Base-by-base conservation (phyloP, 2,888 invertebrate genomes). In the Macropis europaea region DNA sequence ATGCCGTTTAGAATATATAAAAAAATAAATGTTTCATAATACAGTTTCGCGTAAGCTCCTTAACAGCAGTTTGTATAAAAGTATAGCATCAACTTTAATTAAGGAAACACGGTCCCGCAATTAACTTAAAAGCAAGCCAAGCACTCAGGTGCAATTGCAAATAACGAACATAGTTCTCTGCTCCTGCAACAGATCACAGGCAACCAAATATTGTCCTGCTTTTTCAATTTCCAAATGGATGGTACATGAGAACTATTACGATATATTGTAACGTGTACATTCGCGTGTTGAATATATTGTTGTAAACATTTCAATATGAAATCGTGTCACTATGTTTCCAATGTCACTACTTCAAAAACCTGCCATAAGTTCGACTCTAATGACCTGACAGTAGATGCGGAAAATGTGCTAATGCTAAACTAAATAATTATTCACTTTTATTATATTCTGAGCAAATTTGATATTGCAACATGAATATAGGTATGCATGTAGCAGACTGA, bases 91-190 rank as follows among this genome's bases (percentile, higher is more conserved):
- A 54, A 60, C 67, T 73, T 76, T 60, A 72, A 72, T 73, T 68
- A 60, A 42, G 47, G 53, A 60, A 73, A 63, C 54, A 68, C 62
- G 9, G 38, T 24, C 34, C 36, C 30, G 68, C 74, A 74, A 74
- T 74, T 73, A 74, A 73, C 54, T 74, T 74, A 60, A 74, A 63
- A 74, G 74, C 67, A 24, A 59, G 30, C 57, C 47, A 40, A 52
- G 15, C 62, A 62, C 71, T 71, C 62, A 19, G 68, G 50, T 45
- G 56, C 69, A 56, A 61, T 60, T 71, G 69, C 72, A 57, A 72
- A 54, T 54, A 63, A 59, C 48, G 26, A n/a, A 19, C 53, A 36
- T 3, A 1, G 38, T n/a, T 6, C 53, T 24, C 9, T 32, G 9
- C 7, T 22, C 15, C 19, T 40, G 50, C 30, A 32, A 43, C 56